Percentiles rank a stretch among this genome's conserved stretches.
Evolutionary conservation across 1,140 invertebrate species (phyloP).

Genomic region (Frieseomelitta varia): DNA sequence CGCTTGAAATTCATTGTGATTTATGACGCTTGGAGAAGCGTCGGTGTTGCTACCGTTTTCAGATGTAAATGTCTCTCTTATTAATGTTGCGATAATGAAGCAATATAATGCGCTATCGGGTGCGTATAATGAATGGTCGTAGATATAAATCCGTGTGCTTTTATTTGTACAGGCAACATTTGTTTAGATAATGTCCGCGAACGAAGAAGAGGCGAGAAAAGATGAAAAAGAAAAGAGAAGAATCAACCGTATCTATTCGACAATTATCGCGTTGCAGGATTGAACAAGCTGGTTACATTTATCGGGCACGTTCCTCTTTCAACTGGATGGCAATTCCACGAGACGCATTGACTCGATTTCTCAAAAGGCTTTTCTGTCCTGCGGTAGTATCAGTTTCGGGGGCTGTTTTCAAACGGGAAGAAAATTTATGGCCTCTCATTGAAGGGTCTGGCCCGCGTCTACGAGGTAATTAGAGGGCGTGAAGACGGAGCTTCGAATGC

Average conservation of each 20-base stretch:
- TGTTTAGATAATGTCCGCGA: conserved; percentile 18
- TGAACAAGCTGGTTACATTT: conserved; percentile 11
- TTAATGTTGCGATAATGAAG: conserved; percentile 47
- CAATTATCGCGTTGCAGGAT: conserved; percentile 5
- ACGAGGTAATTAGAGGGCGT: conserved; percentile 82
- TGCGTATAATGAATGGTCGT: conserved; percentile 18
- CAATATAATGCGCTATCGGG: conserved; percentile 20
- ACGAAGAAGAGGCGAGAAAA: background rate
- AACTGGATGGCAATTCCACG: conserved; percentile 14
- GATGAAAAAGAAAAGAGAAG: background rate
- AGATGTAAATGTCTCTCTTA: conserved; percentile 34
- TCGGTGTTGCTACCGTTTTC: conserved; percentile 38
- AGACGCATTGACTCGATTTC: background rate
- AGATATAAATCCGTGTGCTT: background rate
- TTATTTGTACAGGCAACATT: conserved; percentile 29
- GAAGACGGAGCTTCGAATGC: conserved; percentile 67
- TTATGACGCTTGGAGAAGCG: conserved; percentile 28
- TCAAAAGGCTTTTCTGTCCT: conserved; percentile 19
- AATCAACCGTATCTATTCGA: background rate
- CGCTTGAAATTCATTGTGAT: conserved; percentile 44
- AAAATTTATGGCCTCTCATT: conserved; percentile 78
- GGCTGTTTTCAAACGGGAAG: conserved; percentile 73
- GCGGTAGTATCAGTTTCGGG: conserved; percentile 64
- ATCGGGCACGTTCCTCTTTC: conserved; percentile 11
- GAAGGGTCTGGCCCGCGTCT: conserved; percentile 72